These are phyloP conservation scores for Gila orcuttii DNA, from an alignment of 2,113 vertebrate genomes.

Conservation along the genomic window DNA sequence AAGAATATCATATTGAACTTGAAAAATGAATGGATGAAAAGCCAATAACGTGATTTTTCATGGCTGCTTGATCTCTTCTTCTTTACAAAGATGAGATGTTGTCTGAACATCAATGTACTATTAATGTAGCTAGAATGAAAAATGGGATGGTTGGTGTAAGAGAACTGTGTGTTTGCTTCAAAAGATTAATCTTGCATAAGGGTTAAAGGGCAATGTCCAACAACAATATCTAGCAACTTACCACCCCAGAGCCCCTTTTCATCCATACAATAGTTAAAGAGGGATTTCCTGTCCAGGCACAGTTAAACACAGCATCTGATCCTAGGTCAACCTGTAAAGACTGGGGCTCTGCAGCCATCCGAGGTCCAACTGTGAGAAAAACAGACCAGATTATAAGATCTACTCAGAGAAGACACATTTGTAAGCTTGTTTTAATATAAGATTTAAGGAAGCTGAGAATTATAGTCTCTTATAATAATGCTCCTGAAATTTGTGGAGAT, in stretches of 20 bases:
- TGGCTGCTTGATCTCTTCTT: neutral
- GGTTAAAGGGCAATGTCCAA: neutral
- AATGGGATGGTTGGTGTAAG: neutral
- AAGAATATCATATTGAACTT: neutral
- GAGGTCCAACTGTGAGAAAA: slow-evolving; percentile 85
- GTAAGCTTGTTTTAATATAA: neutral
- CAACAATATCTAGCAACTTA: slow-evolving; percentile 68
- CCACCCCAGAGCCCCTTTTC: slow-evolving; percentile 97
- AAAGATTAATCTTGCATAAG: neutral
- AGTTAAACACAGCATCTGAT: slow-evolving; percentile 93
- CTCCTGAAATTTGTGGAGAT: neutral
- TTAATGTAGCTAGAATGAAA: neutral
- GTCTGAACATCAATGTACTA: neutral
- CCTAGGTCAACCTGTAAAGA: slow-evolving; percentile 94
- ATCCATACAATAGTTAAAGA: slow-evolving; percentile 99
- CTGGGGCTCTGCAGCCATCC: slow-evolving; percentile 92
- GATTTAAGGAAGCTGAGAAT: neutral
- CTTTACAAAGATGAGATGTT: slow-evolving; percentile 2
- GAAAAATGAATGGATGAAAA: neutral
- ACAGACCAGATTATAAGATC: slow-evolving; percentile 23
- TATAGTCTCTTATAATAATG: neutral
- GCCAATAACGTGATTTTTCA: neutral
- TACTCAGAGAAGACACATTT: neutral
- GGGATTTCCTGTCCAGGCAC: slow-evolving; percentile 95
- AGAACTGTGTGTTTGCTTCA: neutral